Conservation (phyloP, 2,797 vertebrate species). For the Rhinophrynus dorsalis region DNA sequence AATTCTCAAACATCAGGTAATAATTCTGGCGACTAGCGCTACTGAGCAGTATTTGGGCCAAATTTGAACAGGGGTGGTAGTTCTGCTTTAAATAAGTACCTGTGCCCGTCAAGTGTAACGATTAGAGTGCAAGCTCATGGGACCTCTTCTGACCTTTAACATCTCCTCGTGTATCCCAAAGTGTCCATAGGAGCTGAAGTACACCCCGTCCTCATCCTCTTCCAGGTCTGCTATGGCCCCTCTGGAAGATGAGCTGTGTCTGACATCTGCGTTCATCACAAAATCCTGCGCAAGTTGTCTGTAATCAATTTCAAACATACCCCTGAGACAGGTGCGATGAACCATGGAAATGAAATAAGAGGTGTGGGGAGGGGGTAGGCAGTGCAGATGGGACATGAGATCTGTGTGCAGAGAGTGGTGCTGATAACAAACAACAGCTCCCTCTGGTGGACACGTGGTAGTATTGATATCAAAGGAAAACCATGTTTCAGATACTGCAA, state of each 20-base stretch:
- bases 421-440: slow-evolving; percentile 43
- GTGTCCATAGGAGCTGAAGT: slow-evolving; percentile 96
- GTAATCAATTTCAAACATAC: slow-evolving; percentile 76
- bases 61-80: too few species aligned
- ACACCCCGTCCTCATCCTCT: slow-evolving; percentile 90
- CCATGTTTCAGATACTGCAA: too few species aligned
- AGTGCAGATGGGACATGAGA: background rate
- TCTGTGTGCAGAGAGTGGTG: background rate
- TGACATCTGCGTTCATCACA: slow-evolving; percentile 82
- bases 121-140: too few species aligned
- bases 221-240: slow-evolving; percentile 74
- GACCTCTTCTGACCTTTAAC: slow-evolving; percentile 86
- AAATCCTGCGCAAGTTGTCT: slow-evolving; percentile 87
- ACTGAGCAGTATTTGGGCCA: too few species aligned
- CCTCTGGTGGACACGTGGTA: slow-evolving; percentile 64
- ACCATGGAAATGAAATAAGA: slow-evolving; percentile 51
- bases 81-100: too few species aligned
- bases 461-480: too few species aligned
- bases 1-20: too few species aligned
- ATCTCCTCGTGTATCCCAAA: slow-evolving; percentile 95
- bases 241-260: slow-evolving; percentile 58
- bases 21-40: too few species aligned
- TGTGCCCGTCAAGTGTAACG: too few species aligned
- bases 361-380: background rate
- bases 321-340: slow-evolving; percentile 62